Evolutionary conservation across 2,888 invertebrate species (phyloP).

Genomic region (Spisula solida): DNA sequence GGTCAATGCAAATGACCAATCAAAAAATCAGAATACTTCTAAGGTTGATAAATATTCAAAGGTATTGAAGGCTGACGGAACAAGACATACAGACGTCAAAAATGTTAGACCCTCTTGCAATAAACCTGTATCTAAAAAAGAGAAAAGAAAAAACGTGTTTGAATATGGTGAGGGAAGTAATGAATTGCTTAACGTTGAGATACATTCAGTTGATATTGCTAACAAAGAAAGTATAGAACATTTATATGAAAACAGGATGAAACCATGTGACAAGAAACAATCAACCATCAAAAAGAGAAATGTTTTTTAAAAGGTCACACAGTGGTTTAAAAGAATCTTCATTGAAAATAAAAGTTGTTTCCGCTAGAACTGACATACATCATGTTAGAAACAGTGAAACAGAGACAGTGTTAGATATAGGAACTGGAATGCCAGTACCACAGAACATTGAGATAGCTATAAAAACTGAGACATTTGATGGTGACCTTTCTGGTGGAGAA

Average conservation of each 20-base stretch:
- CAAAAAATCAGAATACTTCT: not conserved
- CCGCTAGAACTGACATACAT: not conserved
- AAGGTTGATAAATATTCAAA: too few relatives aligned
- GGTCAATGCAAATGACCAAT: not conserved
- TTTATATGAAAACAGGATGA: too few relatives aligned
- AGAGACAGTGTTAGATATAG: not conserved
- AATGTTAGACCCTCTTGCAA: not conserved
- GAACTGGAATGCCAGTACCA: not conserved
- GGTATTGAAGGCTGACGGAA: not conserved
- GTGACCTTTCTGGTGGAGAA: not conserved
- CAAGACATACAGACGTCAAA: not conserved
- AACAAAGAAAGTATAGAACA: too few relatives aligned
- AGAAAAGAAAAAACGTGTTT: too few relatives aligned
- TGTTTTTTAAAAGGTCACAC: not conserved
- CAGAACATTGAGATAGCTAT: not conserved
- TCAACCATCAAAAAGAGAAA: not conserved
- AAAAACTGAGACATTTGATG: not conserved
- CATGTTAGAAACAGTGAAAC: not conserved
- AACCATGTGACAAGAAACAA: not conserved
- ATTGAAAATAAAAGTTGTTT: not conserved
- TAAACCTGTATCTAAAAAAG: not conserved
- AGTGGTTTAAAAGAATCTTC: not conserved
- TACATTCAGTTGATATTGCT: too few relatives aligned
- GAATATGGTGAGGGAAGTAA: too few relatives aligned
- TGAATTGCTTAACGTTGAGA: too few relatives aligned